Evolutionary conservation across 2,888 invertebrate genomes (phyloP).

Genomic region (Mesochorus sp.): DNA sequence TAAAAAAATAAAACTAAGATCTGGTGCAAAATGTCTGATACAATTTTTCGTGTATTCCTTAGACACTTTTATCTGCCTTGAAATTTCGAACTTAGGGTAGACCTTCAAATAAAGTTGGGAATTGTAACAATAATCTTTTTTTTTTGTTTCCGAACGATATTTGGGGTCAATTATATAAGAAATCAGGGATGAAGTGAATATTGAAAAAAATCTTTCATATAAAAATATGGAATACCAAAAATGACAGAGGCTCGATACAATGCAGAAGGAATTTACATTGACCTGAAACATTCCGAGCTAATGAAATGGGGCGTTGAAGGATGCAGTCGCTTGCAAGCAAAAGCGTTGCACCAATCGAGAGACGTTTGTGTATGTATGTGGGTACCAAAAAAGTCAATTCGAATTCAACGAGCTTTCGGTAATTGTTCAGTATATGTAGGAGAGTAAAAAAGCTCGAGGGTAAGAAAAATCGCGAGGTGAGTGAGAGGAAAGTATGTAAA

Average conservation of each 20-base stretch:
- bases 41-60: too few relatives aligned
- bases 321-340: slow-evolving; percentile 34
- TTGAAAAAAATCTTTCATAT: background rate
- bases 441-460: background rate
- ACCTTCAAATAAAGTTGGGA: too few relatives aligned
- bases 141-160: too few relatives aligned
- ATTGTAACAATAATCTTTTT: too few relatives aligned
- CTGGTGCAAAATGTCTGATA: too few relatives aligned
- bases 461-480: background rate
- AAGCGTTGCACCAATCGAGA: slow-evolving; percentile 40
- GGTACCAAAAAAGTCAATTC: slow-evolving; percentile 25
- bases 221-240: background rate
- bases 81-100: too few relatives aligned
- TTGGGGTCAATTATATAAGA: too few relatives aligned
- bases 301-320: slow-evolving; percentile 59
- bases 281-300: slow-evolving; percentile 58
- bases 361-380: slow-evolving; percentile 19
- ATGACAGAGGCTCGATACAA: slow-evolving; percentile 12
- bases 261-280: slow-evolving; percentile 43
- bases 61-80: too few relatives aligned
- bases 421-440: background rate
- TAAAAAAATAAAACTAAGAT: too few relatives aligned
- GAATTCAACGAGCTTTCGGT: slow-evolving; percentile 31
- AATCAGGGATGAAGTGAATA: background rate
- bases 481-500: slow-evolving; percentile 28